A percentile compares a stretch with the other conserved stretches of the same genome.
Evolutionary conservation across 2,797 vertebrate species (phyloP).

Genomic region (Crocodylus rhombifer): DNA sequence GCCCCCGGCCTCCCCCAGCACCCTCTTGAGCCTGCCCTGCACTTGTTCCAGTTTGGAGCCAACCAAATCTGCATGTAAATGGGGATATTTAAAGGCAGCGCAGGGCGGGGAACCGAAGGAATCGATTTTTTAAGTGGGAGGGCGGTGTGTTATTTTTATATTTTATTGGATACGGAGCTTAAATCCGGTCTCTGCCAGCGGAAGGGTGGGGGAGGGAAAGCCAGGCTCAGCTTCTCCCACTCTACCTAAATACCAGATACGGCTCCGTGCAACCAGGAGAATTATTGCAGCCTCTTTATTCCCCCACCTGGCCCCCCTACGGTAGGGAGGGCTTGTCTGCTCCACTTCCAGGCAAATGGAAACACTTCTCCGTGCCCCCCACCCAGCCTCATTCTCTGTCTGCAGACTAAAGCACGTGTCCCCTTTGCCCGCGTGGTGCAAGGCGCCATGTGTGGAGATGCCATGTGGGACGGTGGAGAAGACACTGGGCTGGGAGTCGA

Average conservation of each 20-base stretch:
- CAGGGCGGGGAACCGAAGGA: constrained; percentile 64
- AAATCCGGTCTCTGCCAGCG: constrained; percentile 9
- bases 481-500: background rate
- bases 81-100: constrained; percentile 75
- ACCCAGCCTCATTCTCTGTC: background rate
- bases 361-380: background rate
- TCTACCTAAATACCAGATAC: background rate
- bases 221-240: rapidly evolving
- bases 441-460: background rate
- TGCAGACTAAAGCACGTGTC: background rate
- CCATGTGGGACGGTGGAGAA: background rate
- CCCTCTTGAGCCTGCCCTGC: background rate
- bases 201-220: constrained; percentile 3
- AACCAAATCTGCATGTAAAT: constrained; percentile 64
- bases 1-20: rapidly evolving
- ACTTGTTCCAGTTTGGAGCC: background rate
- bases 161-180: constrained; percentile 43
- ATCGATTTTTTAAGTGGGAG: constrained; percentile 71
- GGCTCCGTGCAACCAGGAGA: rapidly evolving
- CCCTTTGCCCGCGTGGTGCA: no score
- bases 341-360: background rate
- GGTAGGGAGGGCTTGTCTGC: background rate
- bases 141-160: constrained; percentile 67
- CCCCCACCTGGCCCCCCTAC: background rate
- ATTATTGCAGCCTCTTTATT: rapidly evolving